Evolutionary conservation across 2,888 invertebrate species (phyloP).

Genomic region (Eretmocerus hayati): DNA sequence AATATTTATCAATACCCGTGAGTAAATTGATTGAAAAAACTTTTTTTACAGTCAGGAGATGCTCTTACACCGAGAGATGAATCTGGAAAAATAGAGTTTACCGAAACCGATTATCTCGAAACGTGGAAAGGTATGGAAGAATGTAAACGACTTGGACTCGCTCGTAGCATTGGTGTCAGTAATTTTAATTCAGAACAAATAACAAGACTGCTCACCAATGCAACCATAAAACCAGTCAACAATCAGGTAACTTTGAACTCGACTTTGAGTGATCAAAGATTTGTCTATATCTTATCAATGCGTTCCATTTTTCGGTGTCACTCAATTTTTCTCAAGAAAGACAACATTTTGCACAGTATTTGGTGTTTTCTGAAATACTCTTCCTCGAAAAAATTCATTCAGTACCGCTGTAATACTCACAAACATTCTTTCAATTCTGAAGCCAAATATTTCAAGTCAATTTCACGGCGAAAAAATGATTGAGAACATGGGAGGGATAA

Average conservation of each 20-base stretch:
- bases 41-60: conserved; percentile 9
- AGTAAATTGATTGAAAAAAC: neutral
- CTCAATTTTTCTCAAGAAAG: too few relatives aligned
- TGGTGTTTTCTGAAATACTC: too few relatives aligned
- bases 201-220: conserved; percentile 54
- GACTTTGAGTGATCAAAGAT: too few relatives aligned
- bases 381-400: too few relatives aligned
- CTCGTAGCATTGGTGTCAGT: conserved; percentile 68
- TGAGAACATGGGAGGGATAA: too few relatives aligned
- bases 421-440: too few relatives aligned
- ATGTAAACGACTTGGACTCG: conserved; percentile 56
- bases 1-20: neutral
- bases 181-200: conserved; percentile 75
- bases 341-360: too few relatives aligned
- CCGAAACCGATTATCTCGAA: conserved; percentile 64
- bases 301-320: too few relatives aligned
- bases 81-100: conserved; percentile 55
- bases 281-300: too few relatives aligned
- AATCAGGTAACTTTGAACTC: conserved; percentile 59
- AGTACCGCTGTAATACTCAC: too few relatives aligned
- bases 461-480: too few relatives aligned
- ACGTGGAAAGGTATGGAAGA: conserved; percentile 72
- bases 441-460: too few relatives aligned
- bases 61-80: conserved; percentile 39
- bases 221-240: conserved; percentile 55